phyloP scores from a whole-genome alignment of 2,113 vertebrate species.

The Accipiter virgatus region DNA sequence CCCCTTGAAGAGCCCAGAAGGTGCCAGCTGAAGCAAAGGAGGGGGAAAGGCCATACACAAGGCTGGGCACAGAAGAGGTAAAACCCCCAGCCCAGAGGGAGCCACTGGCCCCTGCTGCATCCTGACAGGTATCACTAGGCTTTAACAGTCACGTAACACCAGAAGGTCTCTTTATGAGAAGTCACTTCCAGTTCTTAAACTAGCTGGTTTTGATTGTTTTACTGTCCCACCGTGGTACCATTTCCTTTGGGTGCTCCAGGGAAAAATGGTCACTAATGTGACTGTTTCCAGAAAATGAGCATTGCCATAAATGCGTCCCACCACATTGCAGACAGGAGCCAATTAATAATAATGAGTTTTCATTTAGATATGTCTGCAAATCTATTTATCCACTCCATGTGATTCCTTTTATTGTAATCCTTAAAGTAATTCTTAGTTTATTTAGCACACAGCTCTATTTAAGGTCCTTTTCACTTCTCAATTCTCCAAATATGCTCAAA shows the following conservation, averaged over 20 bases:
- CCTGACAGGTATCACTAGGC: not conserved
- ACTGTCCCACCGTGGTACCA: not conserved
- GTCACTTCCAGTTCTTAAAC: not conserved
- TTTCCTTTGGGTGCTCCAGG: not conserved
- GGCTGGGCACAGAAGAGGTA: not conserved
- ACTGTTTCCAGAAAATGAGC: not conserved
- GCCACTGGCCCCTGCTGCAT: not conserved
- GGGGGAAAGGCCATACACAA: not conserved
- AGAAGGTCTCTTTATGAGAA: not conserved
- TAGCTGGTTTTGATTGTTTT: not conserved
- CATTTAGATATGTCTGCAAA: not conserved
- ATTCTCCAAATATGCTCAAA: not conserved
- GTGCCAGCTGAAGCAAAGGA: not conserved
- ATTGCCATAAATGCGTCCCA: not conserved
- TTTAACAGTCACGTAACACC: not conserved
- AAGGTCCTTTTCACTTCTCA: not conserved
- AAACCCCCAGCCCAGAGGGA: not conserved
- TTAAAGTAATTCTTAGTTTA: not conserved
- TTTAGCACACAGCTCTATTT: not conserved
- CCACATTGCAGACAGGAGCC: not conserved
- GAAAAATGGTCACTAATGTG: not conserved
- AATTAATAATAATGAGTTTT: not conserved
- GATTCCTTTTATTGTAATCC: not conserved
- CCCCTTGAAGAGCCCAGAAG: not conserved
- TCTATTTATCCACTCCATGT: not conserved